Evolutionary conservation across 2,113 vertebrate species (phyloP).

Genomic region (Entosphenus tridentatus): DNA sequence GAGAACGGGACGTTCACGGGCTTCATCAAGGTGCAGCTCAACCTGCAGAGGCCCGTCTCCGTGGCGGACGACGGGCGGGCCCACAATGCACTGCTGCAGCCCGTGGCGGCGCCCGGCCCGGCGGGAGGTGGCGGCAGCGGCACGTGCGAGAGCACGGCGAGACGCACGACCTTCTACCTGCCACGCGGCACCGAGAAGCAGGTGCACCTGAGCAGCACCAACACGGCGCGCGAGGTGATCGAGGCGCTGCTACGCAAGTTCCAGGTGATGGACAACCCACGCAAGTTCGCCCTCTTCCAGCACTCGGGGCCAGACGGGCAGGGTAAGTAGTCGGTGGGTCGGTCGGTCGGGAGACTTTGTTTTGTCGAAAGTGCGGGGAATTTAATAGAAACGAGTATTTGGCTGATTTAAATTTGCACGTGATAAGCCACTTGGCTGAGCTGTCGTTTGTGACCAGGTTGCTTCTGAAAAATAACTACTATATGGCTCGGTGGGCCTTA

Average conservation of each 20-base stretch:
- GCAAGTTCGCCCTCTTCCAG: conserved; percentile 80
- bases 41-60: conserved; percentile 55
- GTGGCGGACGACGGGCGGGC: conserved; percentile 39
- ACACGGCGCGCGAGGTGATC: conserved; percentile 59
- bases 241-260: conserved; percentile 80
- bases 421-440: too few relatives aligned
- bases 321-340: too few relatives aligned
- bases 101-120: too few relatives aligned
- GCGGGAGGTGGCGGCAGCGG: neutral
- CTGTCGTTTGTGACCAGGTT: too few relatives aligned
- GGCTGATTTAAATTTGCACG: too few relatives aligned
- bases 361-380: too few relatives aligned
- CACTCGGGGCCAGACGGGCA: conserved; percentile 23
- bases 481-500: too few relatives aligned
- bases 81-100: conserved; percentile 8
- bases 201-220: conserved; percentile 61
- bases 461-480: too few relatives aligned
- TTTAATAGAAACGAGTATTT: too few relatives aligned
- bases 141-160: conserved; percentile 20
- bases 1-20: conserved; percentile 74
- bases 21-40: conserved; percentile 88
- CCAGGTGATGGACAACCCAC: conserved; percentile 67
- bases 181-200: conserved; percentile 73
- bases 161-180: conserved; percentile 80
- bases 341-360: too few relatives aligned